Evolutionary conservation across 1,140 invertebrate species (phyloP), one percentile per base, ranked within the genome.

Genomic region (Charaxes varanes): DNA sequence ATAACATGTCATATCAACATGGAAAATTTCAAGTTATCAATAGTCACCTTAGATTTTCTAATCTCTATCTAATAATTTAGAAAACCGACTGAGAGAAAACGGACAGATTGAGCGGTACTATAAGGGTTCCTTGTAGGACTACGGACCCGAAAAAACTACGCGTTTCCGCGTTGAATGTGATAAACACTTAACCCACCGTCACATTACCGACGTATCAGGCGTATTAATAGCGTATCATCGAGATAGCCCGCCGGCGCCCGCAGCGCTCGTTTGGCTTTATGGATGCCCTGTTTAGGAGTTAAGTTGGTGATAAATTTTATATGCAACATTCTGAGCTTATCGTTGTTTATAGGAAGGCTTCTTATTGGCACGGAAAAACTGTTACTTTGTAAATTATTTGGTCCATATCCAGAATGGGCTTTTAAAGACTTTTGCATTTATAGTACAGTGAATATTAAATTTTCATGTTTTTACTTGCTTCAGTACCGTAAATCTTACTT

Each of bases 161-260:
- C 31, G 24, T 35, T 16, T 21, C 16, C 46, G 33, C 14, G 6
- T 8, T n/a, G 8, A 19, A 46, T 62, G 18, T 56, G 49, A 44
- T 19, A 11, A 1, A 13, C 18, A 23, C 28, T 6, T 57, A 51
- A 60, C 45, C 50, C 50, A 41, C 52, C 58, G 51, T 56, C 48
- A 45, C 63, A 64, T 67, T 68, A 67, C 44, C 43, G 40, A 41
- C 43, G 58, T 70, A 71, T 71, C 64, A 53, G 62, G 50, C 27
- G 57, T 67, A 71, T 73, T 77, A 77, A 72, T 73, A 66, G 57
- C 51, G 38, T 57, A 73, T 73, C 63, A 77, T 77, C 62, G 59
- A 58, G 68, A 77, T 74, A 72, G 61, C 52, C 41, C 35, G 40
- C 27, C 40, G 48, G 45, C 46, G 46, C 38, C 51, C 53, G 50